Conservation (phyloP, 1,140 invertebrate species). For the Papilio helenus region DNA sequence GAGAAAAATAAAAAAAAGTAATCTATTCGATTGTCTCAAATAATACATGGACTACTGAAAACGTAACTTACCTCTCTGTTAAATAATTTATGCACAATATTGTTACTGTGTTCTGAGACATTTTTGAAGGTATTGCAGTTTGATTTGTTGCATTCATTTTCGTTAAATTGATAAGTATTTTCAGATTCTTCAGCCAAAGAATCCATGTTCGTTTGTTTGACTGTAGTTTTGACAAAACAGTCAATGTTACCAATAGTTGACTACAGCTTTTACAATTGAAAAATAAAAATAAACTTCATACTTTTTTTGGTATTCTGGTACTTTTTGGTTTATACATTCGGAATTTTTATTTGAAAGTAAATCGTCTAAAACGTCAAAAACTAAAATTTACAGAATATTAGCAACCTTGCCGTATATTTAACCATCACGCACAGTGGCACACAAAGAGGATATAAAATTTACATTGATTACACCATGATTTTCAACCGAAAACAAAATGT, state of each 20-base stretch:
- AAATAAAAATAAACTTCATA: neutral
- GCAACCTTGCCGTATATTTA: too few relatives aligned
- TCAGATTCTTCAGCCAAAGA: slow-evolving; percentile 64
- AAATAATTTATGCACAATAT: slow-evolving; percentile 77
- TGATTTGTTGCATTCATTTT: slow-evolving; percentile 64
- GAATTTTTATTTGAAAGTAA: too few relatives aligned
- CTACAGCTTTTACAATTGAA: neutral
- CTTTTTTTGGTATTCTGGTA: neutral
- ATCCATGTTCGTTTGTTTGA: slow-evolving; percentile 81
- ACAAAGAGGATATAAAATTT: too few relatives aligned
- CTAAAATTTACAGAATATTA: too few relatives aligned
- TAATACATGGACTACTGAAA: slow-evolving; percentile 44
- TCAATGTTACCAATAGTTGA: slow-evolving; percentile 51
- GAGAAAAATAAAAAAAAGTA: slow-evolving; percentile 57
- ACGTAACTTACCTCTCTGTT: slow-evolving; percentile 74
- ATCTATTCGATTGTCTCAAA: slow-evolving; percentile 43
- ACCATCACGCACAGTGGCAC: too few relatives aligned
- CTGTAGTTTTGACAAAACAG: slow-evolving; percentile 64
- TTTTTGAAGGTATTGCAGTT: slow-evolving; percentile 56
- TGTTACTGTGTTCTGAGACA: slow-evolving; percentile 59
- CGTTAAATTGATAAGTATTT: slow-evolving; percentile 59
- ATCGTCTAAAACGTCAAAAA: too few relatives aligned
- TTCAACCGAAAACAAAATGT: too few relatives aligned
- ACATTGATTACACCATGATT: too few relatives aligned
- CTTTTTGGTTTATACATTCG: neutral